These are phyloP conservation scores for Labeo rohita DNA, from an alignment of 2,113 vertebrate species.

Conservation along the genomic window DNA sequence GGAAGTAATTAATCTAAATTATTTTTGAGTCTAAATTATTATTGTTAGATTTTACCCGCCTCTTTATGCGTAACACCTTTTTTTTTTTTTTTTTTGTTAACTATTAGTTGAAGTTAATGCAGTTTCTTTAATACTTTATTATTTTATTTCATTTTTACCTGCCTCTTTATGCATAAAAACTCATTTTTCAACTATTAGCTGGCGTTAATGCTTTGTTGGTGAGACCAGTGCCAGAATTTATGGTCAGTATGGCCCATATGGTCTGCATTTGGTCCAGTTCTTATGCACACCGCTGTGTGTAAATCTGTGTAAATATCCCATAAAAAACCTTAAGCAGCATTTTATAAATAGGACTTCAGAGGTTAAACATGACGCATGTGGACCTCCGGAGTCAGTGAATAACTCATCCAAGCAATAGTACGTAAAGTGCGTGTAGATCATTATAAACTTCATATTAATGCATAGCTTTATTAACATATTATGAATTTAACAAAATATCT, in stretches of 20 bases:
- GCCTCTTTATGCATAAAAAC: not conserved
- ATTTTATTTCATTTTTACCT: not conserved
- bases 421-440: not conserved
- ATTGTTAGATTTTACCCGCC: no score
- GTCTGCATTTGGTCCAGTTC: constrained; percentile 5
- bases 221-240: not conserved
- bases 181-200: not conserved
- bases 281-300: not conserved
- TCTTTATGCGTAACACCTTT: no score
- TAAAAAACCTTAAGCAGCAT: not conserved
- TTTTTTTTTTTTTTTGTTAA: no score
- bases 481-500: not conserved
- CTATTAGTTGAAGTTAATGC: no score
- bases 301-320: constrained; percentile 14
- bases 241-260: not conserved
- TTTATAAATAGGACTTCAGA: constrained; percentile 4
- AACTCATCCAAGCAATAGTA: not conserved
- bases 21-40: no score
- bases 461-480: not conserved
- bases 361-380: not conserved
- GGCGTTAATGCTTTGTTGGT: not conserved
- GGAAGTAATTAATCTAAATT: no score
- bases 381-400: not conserved
- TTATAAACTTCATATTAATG: not conserved
- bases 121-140: not conserved